Evolutionary conservation across 2,113 vertebrate genomes (phyloP), one percentile per base, ranked within the genome.

Genomic region (Gadus macrocephalus): DNA sequence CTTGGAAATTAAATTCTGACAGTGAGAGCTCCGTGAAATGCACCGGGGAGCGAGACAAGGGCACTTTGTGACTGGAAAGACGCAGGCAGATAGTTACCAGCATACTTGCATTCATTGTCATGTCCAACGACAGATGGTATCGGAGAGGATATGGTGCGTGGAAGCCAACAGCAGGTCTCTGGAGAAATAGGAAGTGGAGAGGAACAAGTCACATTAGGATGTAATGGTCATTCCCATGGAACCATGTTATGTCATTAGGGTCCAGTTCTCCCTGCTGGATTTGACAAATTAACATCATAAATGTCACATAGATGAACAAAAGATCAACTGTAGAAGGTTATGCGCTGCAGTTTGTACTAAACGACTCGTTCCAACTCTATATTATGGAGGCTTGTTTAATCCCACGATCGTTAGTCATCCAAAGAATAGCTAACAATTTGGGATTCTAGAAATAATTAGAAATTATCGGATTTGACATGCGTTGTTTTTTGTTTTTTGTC

Each of bases 121-220:
- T 5, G 64, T 70, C 68, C 71, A n/a, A 64, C 81, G 66, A 11
- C 78, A 84, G 79, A 86, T 85, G 74, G n/a, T 78, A 84, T 84
- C 77, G 63, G 42, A 62, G 19, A 77, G 64, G 49, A 67, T 71
- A 68, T 62, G 67, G 72, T 75, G 66, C 71, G 65, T 67, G 67
- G 53, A 27, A 67, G 77, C 73, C 73, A 73, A 73, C 66, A 66
- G 63, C 9, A 2, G n/a, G 19, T 58, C 75, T 77, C 70, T 15
- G 75, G 75, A 79, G 74, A 68, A 69, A 70, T 35, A 8, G 35
- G 68, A 66, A 81, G 67, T 49, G 17, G 19, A 71, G 68, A 56
- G 27, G 76, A 73, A 81, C 79, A 49, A n/a, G 15, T 66, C 25
- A 79, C 76, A 75, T 69, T 60, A 75, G 74, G 35, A 75, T 73